Conservation (phyloP, 1,140 invertebrate species). For the Cotesia chilonis region DNA sequence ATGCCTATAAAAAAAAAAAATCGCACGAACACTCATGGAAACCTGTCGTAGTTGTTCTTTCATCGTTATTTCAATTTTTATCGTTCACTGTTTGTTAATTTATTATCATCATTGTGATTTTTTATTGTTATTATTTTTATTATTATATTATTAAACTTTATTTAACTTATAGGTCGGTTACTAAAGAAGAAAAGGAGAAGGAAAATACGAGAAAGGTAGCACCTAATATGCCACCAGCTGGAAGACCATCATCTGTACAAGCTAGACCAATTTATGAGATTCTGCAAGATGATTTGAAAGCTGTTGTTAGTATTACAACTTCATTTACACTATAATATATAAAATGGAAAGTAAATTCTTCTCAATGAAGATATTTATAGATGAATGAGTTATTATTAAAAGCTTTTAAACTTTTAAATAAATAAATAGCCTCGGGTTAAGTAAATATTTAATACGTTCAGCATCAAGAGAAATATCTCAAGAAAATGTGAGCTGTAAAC, state of each 20-base stretch:
- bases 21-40: conserved; percentile 26
- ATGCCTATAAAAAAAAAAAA: conserved; percentile 1
- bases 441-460: conserved; percentile 16
- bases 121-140: neutral
- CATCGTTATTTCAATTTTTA: conserved; percentile 30
- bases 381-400: too few relatives aligned
- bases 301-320: conserved; percentile 40
- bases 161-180: conserved; percentile 70
- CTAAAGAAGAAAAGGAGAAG: conserved; percentile 87
- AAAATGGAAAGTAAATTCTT: neutral
- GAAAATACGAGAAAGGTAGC: conserved; percentile 80
- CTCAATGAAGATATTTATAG: neutral
- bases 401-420: too few relatives aligned
- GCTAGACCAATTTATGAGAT: conserved; percentile 58
- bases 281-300: conserved; percentile 58
- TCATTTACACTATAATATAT: too few relatives aligned
- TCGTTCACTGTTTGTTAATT: conserved; percentile 4
- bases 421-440: too few relatives aligned
- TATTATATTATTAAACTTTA: neutral
- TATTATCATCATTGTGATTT: conserved; percentile 26
- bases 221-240: conserved; percentile 56
- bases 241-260: conserved; percentile 61
- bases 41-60: conserved; percentile 50
- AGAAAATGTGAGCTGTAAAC: too few relatives aligned
- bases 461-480: too few relatives aligned